Conservation (phyloP, 2,113 vertebrate species). For the Chauna torquata region DNA sequence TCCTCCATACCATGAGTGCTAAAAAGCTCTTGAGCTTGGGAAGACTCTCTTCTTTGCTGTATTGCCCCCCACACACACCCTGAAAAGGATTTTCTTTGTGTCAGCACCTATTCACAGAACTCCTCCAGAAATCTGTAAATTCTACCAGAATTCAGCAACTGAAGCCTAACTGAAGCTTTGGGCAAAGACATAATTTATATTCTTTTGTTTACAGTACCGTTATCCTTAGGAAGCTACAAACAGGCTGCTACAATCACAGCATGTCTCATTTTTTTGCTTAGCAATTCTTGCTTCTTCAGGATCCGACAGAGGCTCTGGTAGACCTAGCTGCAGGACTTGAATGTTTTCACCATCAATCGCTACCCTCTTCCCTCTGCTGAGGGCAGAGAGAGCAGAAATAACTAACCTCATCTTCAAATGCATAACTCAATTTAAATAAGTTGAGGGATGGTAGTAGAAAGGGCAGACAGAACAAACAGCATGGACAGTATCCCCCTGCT, state of each 20-base stretch:
- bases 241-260: background rate
- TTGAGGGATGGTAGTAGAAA: background rate
- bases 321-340: background rate
- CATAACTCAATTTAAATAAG: background rate
- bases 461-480: background rate
- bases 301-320: background rate
- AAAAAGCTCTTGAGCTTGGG: background rate
- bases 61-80: background rate
- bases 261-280: background rate
- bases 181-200: background rate
- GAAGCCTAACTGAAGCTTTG: background rate
- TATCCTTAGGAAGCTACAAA: background rate
- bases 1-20: background rate
- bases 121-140: background rate
- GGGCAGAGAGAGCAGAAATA: background rate
- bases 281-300: background rate
- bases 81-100: background rate
- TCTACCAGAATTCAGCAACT: background rate
- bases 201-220: background rate
- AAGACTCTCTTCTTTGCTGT: background rate
- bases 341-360: background rate
- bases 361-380: background rate
- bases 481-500: background rate
- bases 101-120: background rate
- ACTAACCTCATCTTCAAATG: background rate